Percentiles rank a stretch among this genome's conserved stretches.
Evolutionary conservation across 2,113 vertebrate genomes (phyloP).

Genomic region (Toxostoma redivivum): DNA sequence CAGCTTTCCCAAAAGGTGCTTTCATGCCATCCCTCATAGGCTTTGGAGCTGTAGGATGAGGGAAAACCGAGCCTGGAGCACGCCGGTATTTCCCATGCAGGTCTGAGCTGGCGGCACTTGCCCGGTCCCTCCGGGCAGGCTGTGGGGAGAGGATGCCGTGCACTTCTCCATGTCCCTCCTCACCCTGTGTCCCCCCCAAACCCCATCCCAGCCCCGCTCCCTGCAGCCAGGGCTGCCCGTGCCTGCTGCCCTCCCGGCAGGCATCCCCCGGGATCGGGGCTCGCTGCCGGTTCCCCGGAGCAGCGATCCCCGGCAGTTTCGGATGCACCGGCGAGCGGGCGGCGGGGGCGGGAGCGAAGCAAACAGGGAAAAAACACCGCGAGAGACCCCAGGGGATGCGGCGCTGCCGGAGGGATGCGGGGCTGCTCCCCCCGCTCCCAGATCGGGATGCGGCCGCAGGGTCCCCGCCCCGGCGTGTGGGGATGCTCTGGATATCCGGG

Average conservation of each 20-base stretch:
- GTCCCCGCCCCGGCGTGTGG: too few relatives aligned
- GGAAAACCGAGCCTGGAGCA: background rate
- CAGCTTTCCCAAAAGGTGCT: background rate
- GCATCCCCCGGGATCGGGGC: background rate
- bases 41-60: background rate
- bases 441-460: too few relatives aligned
- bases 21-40: accelerated
- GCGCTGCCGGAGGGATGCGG: too few relatives aligned
- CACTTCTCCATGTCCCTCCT: background rate
- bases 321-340: background rate
- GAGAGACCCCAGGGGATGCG: background rate
- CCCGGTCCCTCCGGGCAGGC: background rate
- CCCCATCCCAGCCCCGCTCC: background rate
- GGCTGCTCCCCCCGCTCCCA: too few relatives aligned
- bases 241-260: background rate
- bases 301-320: background rate
- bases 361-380: background rate
- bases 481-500: too few relatives aligned
- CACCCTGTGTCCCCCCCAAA: background rate
- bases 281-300: background rate
- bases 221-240: background rate
- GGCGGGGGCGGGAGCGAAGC: background rate
- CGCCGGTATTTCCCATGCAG: background rate
- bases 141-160: accelerated
- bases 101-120: background rate